Evolutionary conservation across 2,888 invertebrate species (phyloP), one percentile per base, ranked within the genome.

Genomic region (Halictus quadricinctus): DNA sequence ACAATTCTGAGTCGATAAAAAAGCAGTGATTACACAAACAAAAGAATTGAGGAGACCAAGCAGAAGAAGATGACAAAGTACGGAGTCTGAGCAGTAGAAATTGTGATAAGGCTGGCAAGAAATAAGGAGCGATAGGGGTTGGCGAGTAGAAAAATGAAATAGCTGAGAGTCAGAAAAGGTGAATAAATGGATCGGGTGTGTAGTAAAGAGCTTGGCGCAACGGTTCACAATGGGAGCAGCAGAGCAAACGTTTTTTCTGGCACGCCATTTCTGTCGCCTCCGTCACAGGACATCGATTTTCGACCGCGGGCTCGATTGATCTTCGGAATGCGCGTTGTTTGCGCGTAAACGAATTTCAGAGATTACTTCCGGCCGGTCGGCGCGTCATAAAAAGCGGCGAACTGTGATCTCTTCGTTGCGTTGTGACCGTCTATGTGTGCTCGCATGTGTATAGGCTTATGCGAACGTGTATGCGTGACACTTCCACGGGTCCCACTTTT

Each of bases 301-400:
- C 41, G 69, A 76, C 8, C 43, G 70, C 54, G 29, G 48, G 3
- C 46, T 15, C 83, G 77, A 77, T 77, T 77, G 79, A 85, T 80
- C 77, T 74, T 79, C 60, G 76, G 50, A 18, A 41, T 58, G 41
- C 66, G 46, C 41, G 80, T 76, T 85, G 79, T 76, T 84, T 82
- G 64, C 58, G 75, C 85, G 78, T 84, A 84, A 84, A 78, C 84
- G 84, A 85, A 84, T 85, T 84, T 81, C 78, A 36, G 76, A 79
- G 80, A 85, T 85, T 85, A 85, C 69, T 85, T 85, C 85, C 84
- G 80, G 74, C 69, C 72, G 66, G 58, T 25, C 58, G 74, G 15
- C 77, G 75, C 54, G 60, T 80, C 58, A 83, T 83, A 84, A 84
- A 85, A 85, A 84, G 72, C 85, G 78, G 66, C 80, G 75, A 82